A percentile compares a stretch with the other conserved stretches of the same genome.
Evolutionary conservation across 2,113 vertebrate genomes (phyloP).

Genomic region (Takifugu flavidus): DNA sequence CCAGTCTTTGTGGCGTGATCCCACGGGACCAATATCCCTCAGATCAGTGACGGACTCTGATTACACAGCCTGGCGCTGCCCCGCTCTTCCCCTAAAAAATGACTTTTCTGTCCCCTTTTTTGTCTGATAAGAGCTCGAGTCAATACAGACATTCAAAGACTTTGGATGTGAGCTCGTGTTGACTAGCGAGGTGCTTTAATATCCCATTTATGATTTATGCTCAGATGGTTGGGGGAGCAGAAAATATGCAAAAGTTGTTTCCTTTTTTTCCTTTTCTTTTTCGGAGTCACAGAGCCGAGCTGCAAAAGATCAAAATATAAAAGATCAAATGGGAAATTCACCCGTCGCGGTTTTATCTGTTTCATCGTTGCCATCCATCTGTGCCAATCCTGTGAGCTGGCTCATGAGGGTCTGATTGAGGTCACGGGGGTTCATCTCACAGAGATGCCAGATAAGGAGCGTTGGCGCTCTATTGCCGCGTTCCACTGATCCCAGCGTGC

Average conservation of each 20-base stretch:
- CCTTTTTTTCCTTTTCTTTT: too few species aligned
- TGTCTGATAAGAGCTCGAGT: too few species aligned
- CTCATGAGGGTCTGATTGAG: constrained; percentile 48
- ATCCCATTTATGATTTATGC: too few species aligned
- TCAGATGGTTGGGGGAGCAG: too few species aligned
- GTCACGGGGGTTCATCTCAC: constrained; percentile 44
- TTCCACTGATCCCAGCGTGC: constrained; percentile 55
- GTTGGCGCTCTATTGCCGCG: constrained; percentile 30
- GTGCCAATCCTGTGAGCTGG: constrained; percentile 37
- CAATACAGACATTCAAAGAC: too few species aligned
- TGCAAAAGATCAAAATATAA: neutral
- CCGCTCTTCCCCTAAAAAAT: too few species aligned
- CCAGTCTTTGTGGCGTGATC: constrained; percentile 17
- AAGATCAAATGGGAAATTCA: too few species aligned
- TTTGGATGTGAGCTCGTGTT: too few species aligned
- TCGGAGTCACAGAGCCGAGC: neutral
- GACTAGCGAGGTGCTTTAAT: too few species aligned
- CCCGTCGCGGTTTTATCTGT: neutral
- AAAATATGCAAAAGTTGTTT: too few species aligned
- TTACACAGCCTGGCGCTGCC: neutral
- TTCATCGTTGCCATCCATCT: constrained; percentile 9
- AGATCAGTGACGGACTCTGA: constrained; percentile 8
- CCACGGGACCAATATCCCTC: neutral
- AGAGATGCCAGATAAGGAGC: constrained; percentile 42
- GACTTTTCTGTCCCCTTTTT: too few species aligned